Conservation (phyloP, 2,113 vertebrate genomes). For the Myxocyprinus asiaticus region DNA sequence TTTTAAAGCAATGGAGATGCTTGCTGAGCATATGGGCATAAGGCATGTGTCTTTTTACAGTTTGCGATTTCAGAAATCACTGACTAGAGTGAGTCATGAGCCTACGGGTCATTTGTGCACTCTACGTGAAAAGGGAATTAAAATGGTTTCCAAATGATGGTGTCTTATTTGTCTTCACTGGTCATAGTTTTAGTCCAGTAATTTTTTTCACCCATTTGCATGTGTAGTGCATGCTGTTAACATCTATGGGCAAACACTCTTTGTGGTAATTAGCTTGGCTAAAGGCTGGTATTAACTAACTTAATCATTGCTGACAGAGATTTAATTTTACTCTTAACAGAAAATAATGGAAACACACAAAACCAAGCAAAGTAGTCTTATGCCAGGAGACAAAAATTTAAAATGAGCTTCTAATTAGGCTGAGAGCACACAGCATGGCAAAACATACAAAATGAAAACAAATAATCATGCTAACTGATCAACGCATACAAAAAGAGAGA, state of each 20-base stretch:
- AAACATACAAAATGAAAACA: slow-evolving; percentile 15
- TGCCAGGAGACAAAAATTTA: neutral
- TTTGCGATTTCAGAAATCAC: slow-evolving; percentile 1
- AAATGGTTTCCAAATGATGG: slow-evolving; percentile 14
- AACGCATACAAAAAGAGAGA: neutral
- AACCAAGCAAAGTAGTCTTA: neutral
- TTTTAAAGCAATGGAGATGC: slow-evolving; percentile 40
- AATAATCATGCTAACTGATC: slow-evolving; percentile 9
- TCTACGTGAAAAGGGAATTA: slow-evolving; percentile 27
- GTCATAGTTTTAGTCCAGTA: too few species aligned
- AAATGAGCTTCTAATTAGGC: neutral
- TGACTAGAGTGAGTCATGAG: slow-evolving; percentile 3
- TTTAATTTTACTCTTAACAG: slow-evolving; percentile 3
- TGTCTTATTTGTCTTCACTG: neutral
- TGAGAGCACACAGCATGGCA: neutral
- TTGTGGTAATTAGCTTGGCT: slow-evolving; percentile 27
- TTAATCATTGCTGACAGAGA: slow-evolving; percentile 20
- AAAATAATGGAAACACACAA: slow-evolving; percentile 5
- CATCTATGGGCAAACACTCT: neutral
- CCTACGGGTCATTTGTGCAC: slow-evolving; percentile 33
- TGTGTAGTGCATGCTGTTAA: neutral
- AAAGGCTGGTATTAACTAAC: slow-evolving; percentile 19
- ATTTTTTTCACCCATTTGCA: neutral
- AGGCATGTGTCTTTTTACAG: slow-evolving; percentile 19
- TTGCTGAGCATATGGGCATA: slow-evolving; percentile 3